These are phyloP conservation scores for Glaucidium brasilianum DNA, from an alignment of 2,113 vertebrate genomes.

Conservation along the genomic window DNA sequence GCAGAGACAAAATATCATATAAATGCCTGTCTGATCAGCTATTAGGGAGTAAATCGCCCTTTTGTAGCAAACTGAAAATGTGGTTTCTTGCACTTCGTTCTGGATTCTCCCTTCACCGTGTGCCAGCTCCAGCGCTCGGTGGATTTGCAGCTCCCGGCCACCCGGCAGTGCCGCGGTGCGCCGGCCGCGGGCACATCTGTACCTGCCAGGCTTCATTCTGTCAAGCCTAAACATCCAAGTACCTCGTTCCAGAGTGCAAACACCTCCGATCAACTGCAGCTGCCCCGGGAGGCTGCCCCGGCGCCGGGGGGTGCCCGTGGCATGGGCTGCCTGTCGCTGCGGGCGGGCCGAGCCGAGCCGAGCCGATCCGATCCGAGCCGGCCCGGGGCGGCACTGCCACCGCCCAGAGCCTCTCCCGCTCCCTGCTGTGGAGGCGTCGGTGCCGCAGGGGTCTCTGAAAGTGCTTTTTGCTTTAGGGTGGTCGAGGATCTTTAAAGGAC, in stretches of 20 bases:
- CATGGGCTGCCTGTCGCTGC: no score
- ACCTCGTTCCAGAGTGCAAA: not conserved
- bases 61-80: not conserved
- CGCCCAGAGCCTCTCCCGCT: not conserved
- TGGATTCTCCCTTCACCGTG: not conserved
- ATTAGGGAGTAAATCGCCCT: not conserved
- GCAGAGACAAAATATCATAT: not conserved
- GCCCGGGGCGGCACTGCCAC: no score
- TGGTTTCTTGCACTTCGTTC: not conserved
- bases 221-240: not conserved
- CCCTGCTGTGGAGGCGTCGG: not conserved
- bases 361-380: no score
- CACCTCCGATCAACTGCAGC: no score
- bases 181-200: not conserved
- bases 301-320: no score
- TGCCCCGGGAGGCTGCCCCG: no score
- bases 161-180: no score
- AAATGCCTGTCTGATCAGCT: not conserved
- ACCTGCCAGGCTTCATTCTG: not conserved
- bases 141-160: no score
- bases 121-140: no score
- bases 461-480: not conserved
- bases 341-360: no score
- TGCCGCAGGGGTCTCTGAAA: not conserved
- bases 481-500: not conserved